Conservation (phyloP, 2,888 invertebrate species). For the Corythucha ciliata region DNA sequence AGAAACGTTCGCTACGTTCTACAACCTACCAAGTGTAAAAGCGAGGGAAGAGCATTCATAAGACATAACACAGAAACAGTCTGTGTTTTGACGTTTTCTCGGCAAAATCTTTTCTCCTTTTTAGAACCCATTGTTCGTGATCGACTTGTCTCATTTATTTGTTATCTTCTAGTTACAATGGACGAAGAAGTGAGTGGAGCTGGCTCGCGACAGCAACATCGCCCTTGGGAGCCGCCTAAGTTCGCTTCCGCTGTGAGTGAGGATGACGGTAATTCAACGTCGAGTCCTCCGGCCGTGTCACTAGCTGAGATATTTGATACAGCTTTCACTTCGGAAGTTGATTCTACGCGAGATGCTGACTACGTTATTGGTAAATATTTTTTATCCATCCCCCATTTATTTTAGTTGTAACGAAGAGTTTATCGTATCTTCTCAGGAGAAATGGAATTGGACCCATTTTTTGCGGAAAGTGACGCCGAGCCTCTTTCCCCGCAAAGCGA, state of each 20-base stretch:
- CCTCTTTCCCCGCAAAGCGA: constrained; percentile 13
- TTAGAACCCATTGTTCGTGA: too few relatives aligned
- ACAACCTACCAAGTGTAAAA: too few relatives aligned
- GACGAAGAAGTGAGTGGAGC: constrained; percentile 32
- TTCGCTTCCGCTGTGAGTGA: constrained; percentile 26
- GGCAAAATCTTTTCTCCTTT: too few relatives aligned
- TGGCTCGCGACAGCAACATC: constrained; percentile 32
- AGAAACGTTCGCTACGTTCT: too few relatives aligned
- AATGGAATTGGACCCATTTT: constrained; percentile 55
- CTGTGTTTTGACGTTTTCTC: too few relatives aligned
- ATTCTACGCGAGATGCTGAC: constrained; percentile 40
- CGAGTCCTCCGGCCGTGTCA: constrained; percentile 31
- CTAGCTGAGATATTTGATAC: constrained; percentile 55
- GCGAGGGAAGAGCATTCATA: too few relatives aligned
- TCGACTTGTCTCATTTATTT: too few relatives aligned
- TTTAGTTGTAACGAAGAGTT: not conserved
- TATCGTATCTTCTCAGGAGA: constrained; percentile 45
- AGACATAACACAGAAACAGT: too few relatives aligned
- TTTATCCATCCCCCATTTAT: constrained; percentile 7
- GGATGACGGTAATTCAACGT: too few relatives aligned
- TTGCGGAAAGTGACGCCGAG: constrained; percentile 52
- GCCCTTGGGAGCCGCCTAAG: constrained; percentile 37
- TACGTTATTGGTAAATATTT: constrained; percentile 26
- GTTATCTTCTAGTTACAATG: constrained; percentile 26
- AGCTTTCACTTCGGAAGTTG: constrained; percentile 51